A percentile compares a stretch with the other conserved stretches of the same genome.
phyloP scores from a whole-genome alignment of 2,888 invertebrate genomes.

The Euzetes globulus region DNA sequence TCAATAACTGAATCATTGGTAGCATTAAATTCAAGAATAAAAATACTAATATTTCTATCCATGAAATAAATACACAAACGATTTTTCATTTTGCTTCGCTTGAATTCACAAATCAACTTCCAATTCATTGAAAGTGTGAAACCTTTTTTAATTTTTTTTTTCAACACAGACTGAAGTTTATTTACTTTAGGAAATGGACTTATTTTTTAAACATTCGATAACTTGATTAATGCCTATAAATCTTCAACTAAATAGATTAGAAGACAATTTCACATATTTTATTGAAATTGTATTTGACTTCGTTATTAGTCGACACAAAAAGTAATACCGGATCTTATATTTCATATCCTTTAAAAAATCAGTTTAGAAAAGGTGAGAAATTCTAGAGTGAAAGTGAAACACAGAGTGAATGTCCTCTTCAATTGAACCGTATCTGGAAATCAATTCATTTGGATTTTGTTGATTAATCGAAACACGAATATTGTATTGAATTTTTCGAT shows the following conservation, averaged over 20 bases:
- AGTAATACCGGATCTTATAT: neutral
- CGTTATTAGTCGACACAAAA: neutral
- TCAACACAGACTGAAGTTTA: neutral
- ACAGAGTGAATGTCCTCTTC: neutral
- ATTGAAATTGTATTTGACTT: neutral
- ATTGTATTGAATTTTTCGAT: no score
- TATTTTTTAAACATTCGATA: no score
- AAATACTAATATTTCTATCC: neutral
- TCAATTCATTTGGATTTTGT: neutral
- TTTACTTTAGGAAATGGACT: neutral
- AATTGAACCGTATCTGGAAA: neutral
- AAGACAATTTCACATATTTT: neutral
- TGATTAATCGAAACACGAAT: neutral
- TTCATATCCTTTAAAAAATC: neutral
- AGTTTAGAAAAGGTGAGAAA: no score
- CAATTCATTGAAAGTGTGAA: neutral
- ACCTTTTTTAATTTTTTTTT: neutral
- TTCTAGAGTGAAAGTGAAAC: neutral
- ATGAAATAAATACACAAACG: neutral
- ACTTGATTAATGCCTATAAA: no score
- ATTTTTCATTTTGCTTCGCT: neutral
- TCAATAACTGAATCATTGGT: neutral
- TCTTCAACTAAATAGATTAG: neutral
- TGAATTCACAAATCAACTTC: neutral
- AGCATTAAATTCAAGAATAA: slow-evolving; percentile 8